Base-by-base conservation (phyloP, 2,888 invertebrate genomes). In the Allolobophora icterica region DNA sequence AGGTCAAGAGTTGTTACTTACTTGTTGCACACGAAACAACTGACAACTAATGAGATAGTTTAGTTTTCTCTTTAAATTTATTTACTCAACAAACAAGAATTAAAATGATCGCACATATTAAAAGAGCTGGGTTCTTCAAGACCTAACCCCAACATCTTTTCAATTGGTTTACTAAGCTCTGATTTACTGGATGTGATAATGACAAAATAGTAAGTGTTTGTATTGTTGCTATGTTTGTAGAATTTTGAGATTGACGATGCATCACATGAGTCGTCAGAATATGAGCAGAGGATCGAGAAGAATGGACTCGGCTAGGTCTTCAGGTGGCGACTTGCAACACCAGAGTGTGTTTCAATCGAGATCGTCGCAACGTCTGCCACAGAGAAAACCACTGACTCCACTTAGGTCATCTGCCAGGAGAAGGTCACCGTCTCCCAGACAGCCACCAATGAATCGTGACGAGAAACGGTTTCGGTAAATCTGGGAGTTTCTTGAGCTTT, bases 401-500 rank as follows among this genome's bases (percentile, higher is more conserved):
- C 34, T 34, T 5, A 35, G 87, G 87, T 87, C 87, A 87, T 87
- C 87, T 34, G 35, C 87, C 6, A 34, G 34, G 21, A 34, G 87
- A 17, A 87, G 87, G 87, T 87, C 87, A 87, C 87, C 87, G 2
- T 38, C 87, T 87, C 38, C 38, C 87, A 87, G 87, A 35, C 34
- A 24, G 11, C 38, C 87, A 38, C 11, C 87, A 17, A 71, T 71
- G 71, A n/a, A 71, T 71, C 71, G 71, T 71, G 71, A 71, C 0
- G 71, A 71, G 71, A 71, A 71, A n/a, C 71, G 71, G 71, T 71
- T 71, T 71, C 71, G 71, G 71, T 71, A 71, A 71, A 71, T 71
- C 71, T 71, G 8, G 71, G n/a, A 30, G 71, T 71, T 71, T 71
- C 71, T 71, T 71, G n/a, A 71, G 71, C 71, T 71, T 71, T 71